phyloP scores from a whole-genome alignment of 2,888 invertebrate genomes.

The Tanytarsus gracilentus region DNA sequence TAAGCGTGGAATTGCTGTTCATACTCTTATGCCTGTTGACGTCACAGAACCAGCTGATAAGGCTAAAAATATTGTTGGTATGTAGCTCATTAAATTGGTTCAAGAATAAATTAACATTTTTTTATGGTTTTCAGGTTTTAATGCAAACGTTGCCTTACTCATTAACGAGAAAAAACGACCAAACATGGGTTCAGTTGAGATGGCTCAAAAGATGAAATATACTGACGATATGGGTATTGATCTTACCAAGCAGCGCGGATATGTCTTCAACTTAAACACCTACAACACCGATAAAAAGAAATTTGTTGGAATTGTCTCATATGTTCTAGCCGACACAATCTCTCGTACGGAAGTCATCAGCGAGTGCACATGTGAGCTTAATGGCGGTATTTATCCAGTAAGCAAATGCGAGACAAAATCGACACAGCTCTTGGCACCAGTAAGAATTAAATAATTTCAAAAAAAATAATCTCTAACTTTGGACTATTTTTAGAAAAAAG shows the following conservation, averaged over 20 bases:
- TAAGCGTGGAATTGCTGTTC: constrained; percentile 12
- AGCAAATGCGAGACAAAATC: constrained; percentile 37
- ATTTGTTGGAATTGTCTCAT: constrained; percentile 36
- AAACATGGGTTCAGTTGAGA: constrained; percentile 46
- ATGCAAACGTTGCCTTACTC: constrained; percentile 51
- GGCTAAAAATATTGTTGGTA: constrained; percentile 40
- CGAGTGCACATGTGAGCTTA: constrained; percentile 37
- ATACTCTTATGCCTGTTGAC: constrained; percentile 8
- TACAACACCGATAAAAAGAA: constrained; percentile 37
- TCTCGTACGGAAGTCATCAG: constrained; percentile 40
- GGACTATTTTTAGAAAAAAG: no score
- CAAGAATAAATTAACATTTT: neutral
- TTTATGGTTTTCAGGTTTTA: constrained; percentile 45
- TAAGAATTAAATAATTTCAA: neutral
- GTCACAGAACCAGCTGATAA: constrained; percentile 29
- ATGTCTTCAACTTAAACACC: constrained; percentile 40
- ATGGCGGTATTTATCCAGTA: constrained; percentile 37
- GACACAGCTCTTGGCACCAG: constrained; percentile 28
- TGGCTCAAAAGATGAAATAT: constrained; percentile 49
- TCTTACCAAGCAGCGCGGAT: constrained; percentile 48
- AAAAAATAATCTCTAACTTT: no score
- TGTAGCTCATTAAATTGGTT: constrained; percentile 33
- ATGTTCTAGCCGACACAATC: constrained; percentile 40
- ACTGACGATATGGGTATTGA: constrained; percentile 55
- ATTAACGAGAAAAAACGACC: constrained; percentile 56